phyloP scores from a whole-genome alignment of 2,888 invertebrate genomes.

The Mythimna albipuncta region DNA sequence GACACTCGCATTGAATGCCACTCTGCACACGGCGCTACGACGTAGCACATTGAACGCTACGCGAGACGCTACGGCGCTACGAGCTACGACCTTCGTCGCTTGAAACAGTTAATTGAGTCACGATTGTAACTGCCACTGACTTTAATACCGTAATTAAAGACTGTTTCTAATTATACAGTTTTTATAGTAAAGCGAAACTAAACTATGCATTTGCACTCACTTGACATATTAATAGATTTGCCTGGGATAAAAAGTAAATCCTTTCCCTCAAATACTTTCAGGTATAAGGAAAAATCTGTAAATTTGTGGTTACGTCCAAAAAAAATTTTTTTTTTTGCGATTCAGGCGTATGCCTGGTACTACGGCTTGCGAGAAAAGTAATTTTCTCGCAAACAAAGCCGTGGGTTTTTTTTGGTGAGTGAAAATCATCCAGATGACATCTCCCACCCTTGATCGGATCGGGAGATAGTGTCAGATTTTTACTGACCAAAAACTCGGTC shows the following conservation, averaged over 20 bases:
- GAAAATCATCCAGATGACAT: too few species aligned
- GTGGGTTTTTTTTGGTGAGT: too few species aligned
- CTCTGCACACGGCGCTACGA: conserved; percentile 31
- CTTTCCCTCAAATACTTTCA: background rate
- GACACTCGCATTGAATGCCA: conserved; percentile 14
- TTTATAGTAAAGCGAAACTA: conserved; percentile 24
- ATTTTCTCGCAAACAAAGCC: too few species aligned
- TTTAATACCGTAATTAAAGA: conserved; percentile 37
- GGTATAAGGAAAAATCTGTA: too few species aligned
- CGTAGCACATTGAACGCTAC: conserved; percentile 57
- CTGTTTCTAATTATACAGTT: conserved; percentile 18
- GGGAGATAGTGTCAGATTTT: too few species aligned
- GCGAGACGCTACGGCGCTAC: conserved; percentile 54
- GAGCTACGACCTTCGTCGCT: conserved; percentile 41
- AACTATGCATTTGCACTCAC: background rate
- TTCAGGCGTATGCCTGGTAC: too few species aligned
- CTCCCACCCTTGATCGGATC: too few species aligned
- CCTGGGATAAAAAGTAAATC: background rate
- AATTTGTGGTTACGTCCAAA: too few species aligned
- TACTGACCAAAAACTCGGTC: too few species aligned
- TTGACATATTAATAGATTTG: too few species aligned
- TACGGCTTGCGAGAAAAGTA: too few species aligned
- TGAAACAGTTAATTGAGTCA: conserved; percentile 51
- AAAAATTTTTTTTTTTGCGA: too few species aligned
- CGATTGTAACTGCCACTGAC: conserved; percentile 41